phyloP scores from a whole-genome alignment of 2,888 invertebrate species.

The Aphrophora alni region DNA sequence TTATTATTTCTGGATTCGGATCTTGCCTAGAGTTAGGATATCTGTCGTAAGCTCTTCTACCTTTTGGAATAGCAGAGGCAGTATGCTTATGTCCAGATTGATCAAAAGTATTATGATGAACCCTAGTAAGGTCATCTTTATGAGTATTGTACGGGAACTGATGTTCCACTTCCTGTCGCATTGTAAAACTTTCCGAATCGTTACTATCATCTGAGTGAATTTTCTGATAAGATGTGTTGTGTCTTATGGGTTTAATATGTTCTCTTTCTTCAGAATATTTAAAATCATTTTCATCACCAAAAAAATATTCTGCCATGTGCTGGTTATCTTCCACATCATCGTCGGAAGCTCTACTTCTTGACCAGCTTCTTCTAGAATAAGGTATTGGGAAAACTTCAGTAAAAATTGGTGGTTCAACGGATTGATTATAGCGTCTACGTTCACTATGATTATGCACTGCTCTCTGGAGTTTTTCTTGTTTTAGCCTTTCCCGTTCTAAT shows the following conservation, averaged over 20 bases:
- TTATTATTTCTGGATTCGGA: conserved; percentile 17
- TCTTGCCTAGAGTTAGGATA: conserved; percentile 29
- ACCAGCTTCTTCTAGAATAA: conserved; percentile 34
- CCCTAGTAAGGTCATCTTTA: not conserved
- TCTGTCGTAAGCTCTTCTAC: conserved; percentile 10
- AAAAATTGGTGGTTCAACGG: conserved; percentile 40
- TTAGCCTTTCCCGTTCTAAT: conserved; percentile 73
- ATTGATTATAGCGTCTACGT: conserved; percentile 28
- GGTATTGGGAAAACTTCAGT: conserved; percentile 35
- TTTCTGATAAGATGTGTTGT: conserved; percentile 34
- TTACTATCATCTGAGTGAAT: not conserved
- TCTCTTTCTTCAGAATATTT: conserved; percentile 37
- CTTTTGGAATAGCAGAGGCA: conserved; percentile 29
- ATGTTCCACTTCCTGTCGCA: conserved; percentile 7
- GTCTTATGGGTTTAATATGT: conserved; percentile 12
- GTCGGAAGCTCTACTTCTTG: conserved; percentile 40
- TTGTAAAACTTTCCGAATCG: conserved; percentile 19
- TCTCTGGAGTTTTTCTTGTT: conserved; percentile 59
- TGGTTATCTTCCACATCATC: conserved; percentile 40
- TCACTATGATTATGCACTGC: conserved; percentile 53
- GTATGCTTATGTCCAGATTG: conserved; percentile 7
- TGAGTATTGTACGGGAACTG: not conserved
- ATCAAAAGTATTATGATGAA: not conserved
- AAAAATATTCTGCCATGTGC: conserved; percentile 33
- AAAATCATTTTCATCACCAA: conserved; percentile 14